Evolutionary conservation across 2,113 vertebrate genomes (phyloP), one percentile per base, ranked within the genome.

Genomic region (Chlorodrepanis virens): DNA sequence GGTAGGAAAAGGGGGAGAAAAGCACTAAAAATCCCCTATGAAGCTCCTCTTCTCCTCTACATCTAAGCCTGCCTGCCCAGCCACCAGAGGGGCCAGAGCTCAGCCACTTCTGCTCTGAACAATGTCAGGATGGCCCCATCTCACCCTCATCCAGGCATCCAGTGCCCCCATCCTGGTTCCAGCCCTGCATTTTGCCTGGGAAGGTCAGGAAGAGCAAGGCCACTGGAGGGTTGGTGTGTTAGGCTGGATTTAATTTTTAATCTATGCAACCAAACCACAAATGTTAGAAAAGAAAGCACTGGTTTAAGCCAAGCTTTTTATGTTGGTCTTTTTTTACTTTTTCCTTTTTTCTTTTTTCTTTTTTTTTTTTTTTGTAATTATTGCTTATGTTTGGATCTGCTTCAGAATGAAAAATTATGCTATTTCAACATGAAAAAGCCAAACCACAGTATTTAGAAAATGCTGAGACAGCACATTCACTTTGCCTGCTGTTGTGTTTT

Each of bases 21-120:
- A 60, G 25, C 0, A 0, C 42, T 57, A 27, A 40, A 53, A 57
- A 7, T 25, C 14, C 18, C 22, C 18, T 0, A 0, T 2, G 3
- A 69, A 29, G 28, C 11, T 93, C 20, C 10, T 74, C 49, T 83
- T 90, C 0, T 0, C 42, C 25, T 49, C n/a, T n/a, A 12, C 3
- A 0, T 44, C 67, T 40, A 47, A 83, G 56, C 28, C 33, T 80
- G 35, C 39, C 53, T 68, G 17, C 35, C 19, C 31, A 47, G 39
- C 44, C 0, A 0, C 44, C 4, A 3, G 63, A 47, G 68, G 22
- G 31, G 28, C 14, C 2, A 1, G 37, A 12, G 35, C 21, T 88
- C 28, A 15, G 49, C 22, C 1, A 2, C 35, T 54, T 35, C 31
- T 63, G 18, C 18, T 79, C 31, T 75, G 15, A 74, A 35, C 3